phyloP scores from a whole-genome alignment of 1,140 invertebrate species.

The Anastrepha ludens region DNA sequence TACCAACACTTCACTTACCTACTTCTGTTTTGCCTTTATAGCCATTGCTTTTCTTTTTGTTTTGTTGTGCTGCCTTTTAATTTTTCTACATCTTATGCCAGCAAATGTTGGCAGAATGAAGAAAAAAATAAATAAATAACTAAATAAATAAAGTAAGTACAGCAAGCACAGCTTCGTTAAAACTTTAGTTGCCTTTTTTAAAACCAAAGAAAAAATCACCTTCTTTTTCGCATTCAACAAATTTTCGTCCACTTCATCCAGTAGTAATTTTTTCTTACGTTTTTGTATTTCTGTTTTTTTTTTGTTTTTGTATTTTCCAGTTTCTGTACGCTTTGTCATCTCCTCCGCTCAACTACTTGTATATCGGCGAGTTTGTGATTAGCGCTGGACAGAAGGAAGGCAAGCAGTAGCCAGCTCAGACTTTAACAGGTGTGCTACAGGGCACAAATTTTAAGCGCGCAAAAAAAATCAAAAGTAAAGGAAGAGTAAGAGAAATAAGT shows the following conservation, averaged over 20 bases:
- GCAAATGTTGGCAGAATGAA: neutral
- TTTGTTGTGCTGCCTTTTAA: slow-evolving; percentile 36
- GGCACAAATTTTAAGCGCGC: neutral
- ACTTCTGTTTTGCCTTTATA: neutral
- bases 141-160: slow-evolving; percentile 25
- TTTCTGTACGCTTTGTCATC: neutral
- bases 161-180: slow-evolving; percentile 15
- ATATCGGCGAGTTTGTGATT: neutral
- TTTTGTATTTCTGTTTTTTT: neutral
- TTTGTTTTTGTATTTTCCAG: neutral
- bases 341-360: neutral
- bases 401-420: neutral
- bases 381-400: neutral
- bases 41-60: neutral
- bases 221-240: neutral
- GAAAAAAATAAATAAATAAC: slow-evolving; percentile 31
- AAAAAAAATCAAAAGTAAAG: neutral
- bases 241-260: neutral
- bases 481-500: neutral
- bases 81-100: neutral
- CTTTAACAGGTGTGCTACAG: neutral
- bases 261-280: neutral
- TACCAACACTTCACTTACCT: slow-evolving; percentile 10
- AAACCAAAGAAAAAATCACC: neutral
- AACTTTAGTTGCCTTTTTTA: slow-evolving; percentile 25